Percentiles rank a stretch among this genome's conserved stretches.
Evolutionary conservation across 1,140 invertebrate species (phyloP).

Genomic region (Fragariocoptes setiger): DNA sequence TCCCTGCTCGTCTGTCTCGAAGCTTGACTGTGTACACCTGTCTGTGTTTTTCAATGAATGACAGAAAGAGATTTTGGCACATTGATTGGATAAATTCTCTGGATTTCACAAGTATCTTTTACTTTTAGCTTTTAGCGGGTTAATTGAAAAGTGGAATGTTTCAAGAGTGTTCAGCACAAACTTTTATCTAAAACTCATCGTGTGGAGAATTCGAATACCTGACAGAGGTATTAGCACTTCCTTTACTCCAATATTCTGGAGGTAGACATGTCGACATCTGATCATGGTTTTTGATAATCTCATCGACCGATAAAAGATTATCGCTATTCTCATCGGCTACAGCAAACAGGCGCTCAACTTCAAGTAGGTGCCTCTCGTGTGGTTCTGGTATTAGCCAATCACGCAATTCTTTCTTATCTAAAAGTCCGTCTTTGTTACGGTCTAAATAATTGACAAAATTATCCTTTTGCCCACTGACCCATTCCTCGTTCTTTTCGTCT

Average conservation of each 20-base stretch:
- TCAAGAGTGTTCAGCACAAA: no score
- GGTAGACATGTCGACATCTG: constrained; percentile 90
- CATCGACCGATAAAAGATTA: constrained; percentile 52
- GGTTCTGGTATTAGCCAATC: constrained; percentile 82
- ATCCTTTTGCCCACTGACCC: constrained; percentile 77
- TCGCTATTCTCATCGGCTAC: constrained; percentile 69
- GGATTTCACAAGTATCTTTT: no score
- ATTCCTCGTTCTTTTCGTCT: constrained; percentile 45
- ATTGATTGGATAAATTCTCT: no score
- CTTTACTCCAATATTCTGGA: constrained; percentile 39
- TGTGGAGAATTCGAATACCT: no score
- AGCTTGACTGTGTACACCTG: no score
- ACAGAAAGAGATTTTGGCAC: no score
- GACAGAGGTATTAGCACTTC: constrained; percentile 41
- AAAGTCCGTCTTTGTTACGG: constrained; percentile 52
- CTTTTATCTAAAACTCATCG: constrained; percentile 77
- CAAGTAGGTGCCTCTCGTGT: constrained; percentile 82
- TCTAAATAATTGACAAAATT: constrained; percentile 53
- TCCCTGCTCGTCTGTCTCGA: no score
- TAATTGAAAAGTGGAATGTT: no score
- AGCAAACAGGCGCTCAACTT: constrained; percentile 68
- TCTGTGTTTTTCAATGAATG: no score
- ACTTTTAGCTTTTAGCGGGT: no score
- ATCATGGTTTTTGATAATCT: constrained; percentile 80
- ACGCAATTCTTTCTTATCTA: constrained; percentile 48